Conservation (phyloP, 2,888 invertebrate species). For the Ectropis crepuscularia region DNA sequence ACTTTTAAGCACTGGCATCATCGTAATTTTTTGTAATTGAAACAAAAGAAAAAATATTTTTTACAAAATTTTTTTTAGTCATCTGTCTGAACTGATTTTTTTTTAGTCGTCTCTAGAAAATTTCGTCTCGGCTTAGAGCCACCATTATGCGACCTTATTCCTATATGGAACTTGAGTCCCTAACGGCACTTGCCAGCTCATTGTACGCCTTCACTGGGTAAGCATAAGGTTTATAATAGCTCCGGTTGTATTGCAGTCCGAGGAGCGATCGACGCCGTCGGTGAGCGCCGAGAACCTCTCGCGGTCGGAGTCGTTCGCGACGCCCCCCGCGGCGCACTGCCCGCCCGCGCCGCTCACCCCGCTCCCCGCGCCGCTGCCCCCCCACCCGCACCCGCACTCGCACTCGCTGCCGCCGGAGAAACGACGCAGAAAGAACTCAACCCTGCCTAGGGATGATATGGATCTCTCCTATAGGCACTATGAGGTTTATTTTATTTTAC, state of each 20-base stretch:
- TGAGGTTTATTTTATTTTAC: conserved; percentile 59
- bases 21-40: too few species aligned
- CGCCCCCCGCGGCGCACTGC: conserved; percentile 72
- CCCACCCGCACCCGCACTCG: conserved; percentile 45
- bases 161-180: too few species aligned
- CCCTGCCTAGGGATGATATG: conserved; percentile 70
- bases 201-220: too few species aligned
- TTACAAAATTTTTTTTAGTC: too few species aligned
- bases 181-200: too few species aligned
- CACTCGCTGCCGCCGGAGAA: conserved; percentile 69
- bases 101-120: too few species aligned
- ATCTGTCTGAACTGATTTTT: too few species aligned
- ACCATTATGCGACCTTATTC: too few species aligned
- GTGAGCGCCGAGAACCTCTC: conserved; percentile 80
- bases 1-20: too few species aligned
- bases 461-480: conserved; percentile 74
- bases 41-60: too few species aligned
- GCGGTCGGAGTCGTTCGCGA: conserved; percentile 74
- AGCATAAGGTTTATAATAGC: too few species aligned
- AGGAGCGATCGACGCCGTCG: conserved; percentile 78
- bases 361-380: conserved; percentile 54
- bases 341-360: conserved; percentile 66
- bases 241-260: conserved; percentile 58
- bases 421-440: conserved; percentile 78
- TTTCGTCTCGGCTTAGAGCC: too few species aligned